These are phyloP conservation scores for Cantharis rustica DNA, from an alignment of 2,888 invertebrate genomes.

Conservation along the genomic window DNA sequence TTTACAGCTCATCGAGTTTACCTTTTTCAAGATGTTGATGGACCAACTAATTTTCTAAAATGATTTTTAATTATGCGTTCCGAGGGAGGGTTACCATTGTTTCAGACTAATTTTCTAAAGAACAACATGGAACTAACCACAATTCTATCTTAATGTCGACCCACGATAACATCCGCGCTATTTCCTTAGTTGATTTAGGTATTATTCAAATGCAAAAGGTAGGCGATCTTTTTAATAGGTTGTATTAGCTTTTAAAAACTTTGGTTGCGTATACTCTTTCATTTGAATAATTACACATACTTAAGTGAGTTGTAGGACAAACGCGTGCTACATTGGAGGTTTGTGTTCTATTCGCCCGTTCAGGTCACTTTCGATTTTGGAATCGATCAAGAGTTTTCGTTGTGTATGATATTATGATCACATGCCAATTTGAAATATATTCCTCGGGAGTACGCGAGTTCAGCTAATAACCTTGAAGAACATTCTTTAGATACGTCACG, in stretches of 20 bases:
- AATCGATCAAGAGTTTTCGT: not conserved
- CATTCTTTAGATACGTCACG: conserved; percentile 4
- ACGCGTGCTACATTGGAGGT: conserved; percentile 7
- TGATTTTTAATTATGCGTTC: not conserved
- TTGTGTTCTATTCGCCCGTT: conserved; percentile 6
- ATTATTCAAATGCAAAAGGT: conserved; percentile 9
- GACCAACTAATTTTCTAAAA: not conserved
- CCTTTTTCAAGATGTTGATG: not conserved
- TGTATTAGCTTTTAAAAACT: not conserved
- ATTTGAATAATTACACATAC: conserved; percentile 1
- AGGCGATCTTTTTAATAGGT: conserved; percentile 8
- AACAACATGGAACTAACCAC: conserved; percentile 3
- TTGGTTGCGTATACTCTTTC: not conserved
- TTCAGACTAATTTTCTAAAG: conserved; percentile 6
- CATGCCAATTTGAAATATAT: conserved; percentile 1
- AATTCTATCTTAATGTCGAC: conserved; percentile 12
- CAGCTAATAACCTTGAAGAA: conserved; percentile 1
- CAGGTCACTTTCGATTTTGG: not conserved
- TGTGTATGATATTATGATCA: not conserved
- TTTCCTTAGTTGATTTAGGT: conserved; percentile 14
- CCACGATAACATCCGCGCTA: conserved; percentile 20
- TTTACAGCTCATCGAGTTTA: not conserved
- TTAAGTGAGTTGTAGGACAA: not conserved
- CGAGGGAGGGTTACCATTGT: not conserved
- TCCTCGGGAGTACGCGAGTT: not conserved